A percentile compares a stretch with the other conserved stretches of the same genome.
Conservation (phyloP, 2,888 invertebrate genomes). For the Acronicta psi region DNA sequence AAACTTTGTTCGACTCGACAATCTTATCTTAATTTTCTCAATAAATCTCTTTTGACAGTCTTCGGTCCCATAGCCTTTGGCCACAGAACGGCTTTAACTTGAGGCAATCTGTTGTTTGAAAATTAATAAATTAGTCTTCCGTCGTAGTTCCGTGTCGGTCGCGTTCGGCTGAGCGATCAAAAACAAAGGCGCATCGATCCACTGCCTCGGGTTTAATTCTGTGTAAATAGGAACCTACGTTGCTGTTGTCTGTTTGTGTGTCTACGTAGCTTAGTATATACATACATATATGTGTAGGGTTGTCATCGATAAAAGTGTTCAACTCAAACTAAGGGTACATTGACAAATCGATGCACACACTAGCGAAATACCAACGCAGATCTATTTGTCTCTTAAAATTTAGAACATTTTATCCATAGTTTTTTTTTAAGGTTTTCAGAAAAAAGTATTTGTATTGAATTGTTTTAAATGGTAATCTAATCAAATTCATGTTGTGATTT, state of each 20-base stretch:
- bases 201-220: conserved; percentile 27
- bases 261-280: not conserved
- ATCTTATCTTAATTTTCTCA: conserved; percentile 3
- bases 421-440: too few relatives aligned
- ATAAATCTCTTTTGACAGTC: conserved; percentile 1
- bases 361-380: too few relatives aligned
- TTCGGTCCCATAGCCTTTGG: conserved; percentile 4
- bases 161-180: conserved; percentile 42
- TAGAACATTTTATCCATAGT: too few relatives aligned
- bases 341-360: too few relatives aligned
- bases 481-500: too few relatives aligned
- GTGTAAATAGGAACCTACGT: conserved; percentile 18
- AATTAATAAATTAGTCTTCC: conserved; percentile 16
- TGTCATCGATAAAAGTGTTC: too few relatives aligned
- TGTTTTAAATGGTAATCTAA: too few relatives aligned
- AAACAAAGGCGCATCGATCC: conserved; percentile 39
- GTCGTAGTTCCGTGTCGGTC: conserved; percentile 7
- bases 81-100: conserved; percentile 15
- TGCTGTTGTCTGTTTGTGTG: conserved; percentile 4
- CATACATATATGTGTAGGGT: too few relatives aligned
- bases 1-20: not conserved
- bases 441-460: too few relatives aligned
- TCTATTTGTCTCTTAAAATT: too few relatives aligned
- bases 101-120: conserved; percentile 16
- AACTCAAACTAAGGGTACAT: too few relatives aligned